These are phyloP conservation scores for Apodemus sylvaticus DNA, from an alignment of 2,113 vertebrate species.

Conservation along the genomic window DNA sequence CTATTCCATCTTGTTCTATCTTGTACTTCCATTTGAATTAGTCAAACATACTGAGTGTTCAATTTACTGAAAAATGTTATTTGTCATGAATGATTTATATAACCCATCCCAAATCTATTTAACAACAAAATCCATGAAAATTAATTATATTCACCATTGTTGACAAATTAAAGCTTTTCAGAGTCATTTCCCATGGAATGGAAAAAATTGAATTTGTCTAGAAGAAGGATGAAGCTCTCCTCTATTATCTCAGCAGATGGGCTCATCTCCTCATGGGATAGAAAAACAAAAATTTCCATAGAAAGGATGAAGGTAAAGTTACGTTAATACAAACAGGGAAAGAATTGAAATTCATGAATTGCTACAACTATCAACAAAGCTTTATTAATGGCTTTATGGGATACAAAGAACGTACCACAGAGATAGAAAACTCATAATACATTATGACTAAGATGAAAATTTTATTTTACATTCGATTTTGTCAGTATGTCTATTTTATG, in stretches of 20 bases:
- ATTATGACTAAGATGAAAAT: background rate
- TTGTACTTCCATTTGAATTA: background rate
- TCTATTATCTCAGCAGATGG: background rate
- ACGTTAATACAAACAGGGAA: background rate
- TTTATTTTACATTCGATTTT: background rate
- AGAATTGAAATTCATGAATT: background rate
- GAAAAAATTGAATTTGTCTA: conserved; percentile 30
- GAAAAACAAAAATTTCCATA: background rate
- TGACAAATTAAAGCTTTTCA: conserved; percentile 49
- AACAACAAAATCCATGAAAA: conserved; percentile 29
- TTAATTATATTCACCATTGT: conserved; percentile 26
- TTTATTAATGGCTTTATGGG: background rate
- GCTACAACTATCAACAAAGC: background rate
- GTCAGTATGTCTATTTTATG: background rate
- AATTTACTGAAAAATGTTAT: conserved; percentile 49
- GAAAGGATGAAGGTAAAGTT: background rate
- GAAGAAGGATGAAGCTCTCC: background rate
- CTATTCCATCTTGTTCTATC: background rate
- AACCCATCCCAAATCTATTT: conserved; percentile 17
- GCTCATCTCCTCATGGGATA: background rate
- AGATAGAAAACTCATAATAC: background rate
- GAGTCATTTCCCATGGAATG: background rate
- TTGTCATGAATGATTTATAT: conserved; percentile 27
- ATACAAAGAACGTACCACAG: background rate
- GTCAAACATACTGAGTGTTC: background rate